Conservation (phyloP, 2,797 vertebrate species). For the Epinephelus awoara region DNA sequence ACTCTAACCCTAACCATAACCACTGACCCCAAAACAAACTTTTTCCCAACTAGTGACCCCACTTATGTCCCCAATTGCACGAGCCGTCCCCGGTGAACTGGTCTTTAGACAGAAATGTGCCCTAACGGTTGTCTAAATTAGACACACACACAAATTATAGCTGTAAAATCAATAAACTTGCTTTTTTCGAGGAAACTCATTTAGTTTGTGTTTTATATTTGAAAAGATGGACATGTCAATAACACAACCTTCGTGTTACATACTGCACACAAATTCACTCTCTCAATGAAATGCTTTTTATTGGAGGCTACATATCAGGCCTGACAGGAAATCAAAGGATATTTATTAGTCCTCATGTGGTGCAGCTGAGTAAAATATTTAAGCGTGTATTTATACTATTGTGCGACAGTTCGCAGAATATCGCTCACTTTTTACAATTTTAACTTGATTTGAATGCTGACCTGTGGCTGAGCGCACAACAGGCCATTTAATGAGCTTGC, state of each 20-base stretch:
- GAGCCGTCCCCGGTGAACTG: too few species aligned
- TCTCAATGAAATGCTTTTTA: slow-evolving; percentile 50
- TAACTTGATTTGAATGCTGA: slow-evolving; percentile 24
- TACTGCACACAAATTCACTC: slow-evolving; percentile 18
- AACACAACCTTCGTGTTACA: slow-evolving; percentile 8
- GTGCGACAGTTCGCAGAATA: slow-evolving; percentile 20
- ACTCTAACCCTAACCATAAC: too few species aligned
- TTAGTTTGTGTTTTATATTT: slow-evolving; percentile 27
- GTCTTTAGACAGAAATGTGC: too few species aligned
- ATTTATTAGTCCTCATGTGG: slow-evolving; percentile 55
- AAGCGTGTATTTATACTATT: slow-evolving; percentile 45
- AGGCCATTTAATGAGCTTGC: slow-evolving; percentile 26
- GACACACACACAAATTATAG: too few species aligned
- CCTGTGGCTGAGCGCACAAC: slow-evolving; percentile 30
- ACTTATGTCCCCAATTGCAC: too few species aligned
- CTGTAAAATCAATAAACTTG: slow-evolving; percentile 8
- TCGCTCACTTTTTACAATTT: slow-evolving; percentile 17
- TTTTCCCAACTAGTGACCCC: too few species aligned
- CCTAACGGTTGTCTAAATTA: too few species aligned
- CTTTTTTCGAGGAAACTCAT: neutral
- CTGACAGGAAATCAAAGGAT: slow-evolving; percentile 57
- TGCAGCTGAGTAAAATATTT: slow-evolving; percentile 45
- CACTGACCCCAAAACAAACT: too few species aligned
- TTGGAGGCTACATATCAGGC: slow-evolving; percentile 46
- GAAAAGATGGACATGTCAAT: neutral